phyloP scores from a whole-genome alignment of 2,888 invertebrate genomes.

The Drosophila trichaetosa region DNA sequence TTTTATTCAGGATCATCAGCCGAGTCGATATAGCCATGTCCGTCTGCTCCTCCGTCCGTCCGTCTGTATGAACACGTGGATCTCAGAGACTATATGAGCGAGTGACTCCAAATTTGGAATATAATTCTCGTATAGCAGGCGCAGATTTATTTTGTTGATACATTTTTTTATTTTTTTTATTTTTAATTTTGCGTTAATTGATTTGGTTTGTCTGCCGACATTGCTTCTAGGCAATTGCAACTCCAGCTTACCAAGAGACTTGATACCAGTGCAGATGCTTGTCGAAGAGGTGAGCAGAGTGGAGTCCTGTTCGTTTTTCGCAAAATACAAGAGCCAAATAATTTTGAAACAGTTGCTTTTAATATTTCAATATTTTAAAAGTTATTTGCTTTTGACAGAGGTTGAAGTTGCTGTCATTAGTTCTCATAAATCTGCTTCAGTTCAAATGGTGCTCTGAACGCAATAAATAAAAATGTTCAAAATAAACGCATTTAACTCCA shows the following conservation, averaged over 20 bases:
- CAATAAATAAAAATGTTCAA: constrained; percentile 69
- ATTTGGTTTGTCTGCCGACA: constrained; percentile 45
- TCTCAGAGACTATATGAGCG: too few species aligned
- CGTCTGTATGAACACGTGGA: neutral
- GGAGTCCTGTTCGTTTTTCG: neutral
- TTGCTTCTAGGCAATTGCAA: constrained; percentile 29
- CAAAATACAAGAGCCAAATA: constrained; percentile 36
- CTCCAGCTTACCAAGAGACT: constrained; percentile 27
- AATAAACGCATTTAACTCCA: constrained; percentile 67
- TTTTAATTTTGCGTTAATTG: neutral
- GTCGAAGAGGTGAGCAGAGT: neutral
- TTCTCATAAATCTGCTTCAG: constrained; percentile 64
- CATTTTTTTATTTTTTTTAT: neutral
- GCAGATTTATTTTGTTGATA: too few species aligned
- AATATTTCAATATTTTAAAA: constrained; percentile 46
- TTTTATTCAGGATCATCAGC: neutral
- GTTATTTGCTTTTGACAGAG: constrained; percentile 49
- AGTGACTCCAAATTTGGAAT: neutral
- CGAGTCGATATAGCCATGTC: neutral
- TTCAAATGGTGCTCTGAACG: constrained; percentile 67
- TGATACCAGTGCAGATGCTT: constrained; percentile 50
- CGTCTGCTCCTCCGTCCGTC: neutral
- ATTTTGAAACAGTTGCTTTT: constrained; percentile 28
- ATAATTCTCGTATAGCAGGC: neutral
- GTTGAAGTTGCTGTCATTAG: constrained; percentile 17